A percentile compares a stretch with the other conserved stretches of the same genome.
Evolutionary conservation across 2,888 invertebrate species (phyloP).

Genomic region (Chesias legatella): DNA sequence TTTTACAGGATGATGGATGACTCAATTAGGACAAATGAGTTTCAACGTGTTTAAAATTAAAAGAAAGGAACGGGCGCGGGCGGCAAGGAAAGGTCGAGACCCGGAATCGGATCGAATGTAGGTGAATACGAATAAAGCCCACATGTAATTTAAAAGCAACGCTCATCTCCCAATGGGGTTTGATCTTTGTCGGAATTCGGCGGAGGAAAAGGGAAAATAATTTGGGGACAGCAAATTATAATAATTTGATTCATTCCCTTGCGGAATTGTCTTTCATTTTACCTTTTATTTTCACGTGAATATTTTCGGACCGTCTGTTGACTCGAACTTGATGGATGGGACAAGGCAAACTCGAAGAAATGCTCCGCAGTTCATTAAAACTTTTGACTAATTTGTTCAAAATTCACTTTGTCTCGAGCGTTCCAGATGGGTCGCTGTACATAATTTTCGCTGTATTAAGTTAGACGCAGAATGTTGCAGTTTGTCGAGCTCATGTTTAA

Average conservation of each 20-base stretch:
- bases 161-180: constrained; percentile 31
- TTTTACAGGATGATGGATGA: constrained; percentile 35
- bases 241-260: constrained; percentile 30
- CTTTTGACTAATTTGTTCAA: constrained; percentile 72
- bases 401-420: constrained; percentile 70
- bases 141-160: constrained; percentile 46
- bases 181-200: constrained; percentile 32
- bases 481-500: constrained; percentile 65
- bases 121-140: constrained; percentile 41
- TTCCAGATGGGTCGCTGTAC: constrained; percentile 70
- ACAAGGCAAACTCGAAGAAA: constrained; percentile 42
- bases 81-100: constrained; percentile 37
- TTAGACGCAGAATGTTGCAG: constrained; percentile 63
- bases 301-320: constrained; percentile 24
- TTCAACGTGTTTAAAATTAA: constrained; percentile 39
- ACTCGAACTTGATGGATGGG: constrained; percentile 28
- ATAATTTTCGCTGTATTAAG: constrained; percentile 71
- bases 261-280: constrained; percentile 28
- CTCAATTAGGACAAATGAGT: constrained; percentile 44
- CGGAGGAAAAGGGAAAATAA: constrained; percentile 25
- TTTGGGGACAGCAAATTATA: constrained; percentile 32
- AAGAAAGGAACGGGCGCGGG: constrained; percentile 22
- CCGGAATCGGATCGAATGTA: constrained; percentile 33
- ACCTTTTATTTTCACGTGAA: constrained; percentile 25
- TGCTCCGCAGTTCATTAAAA: constrained; percentile 60